Evolutionary conservation across 2,888 invertebrate genomes (phyloP), one percentile per base, ranked within the genome.

Genomic region (Artemia sinica): DNA sequence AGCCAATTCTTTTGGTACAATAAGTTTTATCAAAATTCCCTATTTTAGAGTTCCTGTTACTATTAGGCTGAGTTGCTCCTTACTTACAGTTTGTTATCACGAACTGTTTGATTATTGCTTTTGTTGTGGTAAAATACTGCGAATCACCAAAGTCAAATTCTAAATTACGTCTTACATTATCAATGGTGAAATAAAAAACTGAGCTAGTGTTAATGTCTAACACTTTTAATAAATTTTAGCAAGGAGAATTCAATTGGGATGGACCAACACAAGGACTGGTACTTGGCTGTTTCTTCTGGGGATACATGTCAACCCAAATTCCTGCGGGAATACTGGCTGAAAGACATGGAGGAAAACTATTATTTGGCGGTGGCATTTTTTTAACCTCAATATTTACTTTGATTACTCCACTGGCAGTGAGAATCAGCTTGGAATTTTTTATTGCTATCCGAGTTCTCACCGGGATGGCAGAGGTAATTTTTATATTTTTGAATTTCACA

Each of bases 361-460:
- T 93, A 5, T 91, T 88, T 75, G 91, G 91, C 14, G 77, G 88
- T 50, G 91, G 90, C 8, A 85, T 91, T 1, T 80, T 91, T 66
- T 79, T 90, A 66, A 89, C 91, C 7, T 87, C 90, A 8, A 76
- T 92, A 69, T 85, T 91, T 73, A 91, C 92, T 0, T 80, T 92
- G 28, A 77, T 91, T 14, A 90, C 89, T 71, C 92, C 93, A 0
- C 80, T 89, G 70, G 89, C 91, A 0, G 92, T 92, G 0, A 79
- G 82, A 72, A 80, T 81, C 0, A 80, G 81, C 72, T 75, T 81
- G 51, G 82, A 84, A 72, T 81, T 86, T 69, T 85, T 92, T 76
- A 84, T 91, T 72, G 80, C 82, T 51, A 86, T 91, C 2, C 80
- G 92, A 73, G 83, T 89, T 8, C 77, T 90, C 9, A 89, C 91